Evolutionary conservation across 2,888 invertebrate species (phyloP), one percentile per base, ranked within the genome.

Genomic region (Cecidostiba fungosa): DNA sequence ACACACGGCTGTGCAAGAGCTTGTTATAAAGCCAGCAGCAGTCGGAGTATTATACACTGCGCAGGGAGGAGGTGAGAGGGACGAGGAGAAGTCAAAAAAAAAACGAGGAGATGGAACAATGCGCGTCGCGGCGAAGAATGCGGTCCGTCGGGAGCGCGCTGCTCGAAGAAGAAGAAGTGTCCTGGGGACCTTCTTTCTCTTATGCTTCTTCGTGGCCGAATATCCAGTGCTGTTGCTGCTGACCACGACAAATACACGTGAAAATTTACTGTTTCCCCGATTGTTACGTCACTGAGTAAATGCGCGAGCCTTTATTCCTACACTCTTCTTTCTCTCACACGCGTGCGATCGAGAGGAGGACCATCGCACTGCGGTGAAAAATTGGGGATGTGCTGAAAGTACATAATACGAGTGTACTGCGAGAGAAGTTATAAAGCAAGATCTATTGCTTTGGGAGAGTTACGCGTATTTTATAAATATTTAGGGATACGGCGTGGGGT

Each of bases 81-180:
- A 62, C 82, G 83, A 87, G 54, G 59, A 69, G 59, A 12, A 47
- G 10, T 85, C 81, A 88, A 77, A 39, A 43, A 36, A 76, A 72
- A 16, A 39, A 29, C 5, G 73, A 84, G 86, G 85, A 86, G 89
- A 90, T 79, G 88, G 92, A 93, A 93, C 93, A 93, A 93, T 93
- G 93, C 92, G 92, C 92, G 91, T 92, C 91, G 91, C 90, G 90
- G 90, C 91, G 90, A 93, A 93, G 93, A 93, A 93, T 93, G 93
- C 91, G 91, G 93, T 92, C 92, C 92, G 93, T 92, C 93, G 92
- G 92, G 73, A 86, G 81, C 82, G 66, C 29, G n/a, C n/a, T n/a
- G n/a, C n/a, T n/a, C 26, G 43, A 87, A 88, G 32, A 19, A 19
- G 77, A 47, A 72, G 26, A 26, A 39, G 43, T 70, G 69, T 32